Conservation (phyloP, 2,888 invertebrate species). For the Dimorphilus gyrociliatus region DNA sequence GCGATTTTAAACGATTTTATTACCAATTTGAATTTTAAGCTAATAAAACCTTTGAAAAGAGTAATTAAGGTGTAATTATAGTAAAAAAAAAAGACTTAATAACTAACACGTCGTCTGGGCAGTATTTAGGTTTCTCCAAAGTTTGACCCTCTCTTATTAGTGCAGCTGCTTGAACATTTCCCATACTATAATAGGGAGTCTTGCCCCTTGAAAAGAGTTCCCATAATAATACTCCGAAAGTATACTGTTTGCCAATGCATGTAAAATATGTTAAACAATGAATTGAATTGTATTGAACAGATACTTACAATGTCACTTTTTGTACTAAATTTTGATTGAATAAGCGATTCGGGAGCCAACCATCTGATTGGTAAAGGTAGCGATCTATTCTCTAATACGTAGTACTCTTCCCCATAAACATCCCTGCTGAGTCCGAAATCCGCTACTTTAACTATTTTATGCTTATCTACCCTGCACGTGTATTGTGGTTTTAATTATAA, state of each 20-base stretch:
- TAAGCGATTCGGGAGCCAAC: slow-evolving; percentile 29
- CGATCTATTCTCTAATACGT: slow-evolving; percentile 18
- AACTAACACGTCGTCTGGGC: too few species aligned
- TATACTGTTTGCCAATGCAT: slow-evolving; percentile 22
- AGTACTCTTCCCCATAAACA: slow-evolving; percentile 35
- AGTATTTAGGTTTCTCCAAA: too few species aligned
- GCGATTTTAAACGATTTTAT: too few species aligned
- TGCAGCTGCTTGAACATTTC: too few species aligned
- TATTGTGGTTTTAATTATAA: too few species aligned
- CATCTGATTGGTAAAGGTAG: slow-evolving; percentile 31
- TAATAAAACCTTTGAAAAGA: too few species aligned
- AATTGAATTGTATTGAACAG: background rate
- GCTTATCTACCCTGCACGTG: slow-evolving; percentile 32
- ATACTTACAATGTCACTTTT: slow-evolving; percentile 23
- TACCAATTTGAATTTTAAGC: too few species aligned
- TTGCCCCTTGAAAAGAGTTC: slow-evolving; percentile 30
- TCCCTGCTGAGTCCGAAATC: slow-evolving; percentile 41
- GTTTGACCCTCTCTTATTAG: too few species aligned
- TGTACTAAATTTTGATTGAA: slow-evolving; percentile 12
- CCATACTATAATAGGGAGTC: slow-evolving; percentile 27
- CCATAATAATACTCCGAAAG: slow-evolving; percentile 30
- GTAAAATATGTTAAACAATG: background rate
- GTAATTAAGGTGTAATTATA: too few species aligned
- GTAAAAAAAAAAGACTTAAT: too few species aligned
- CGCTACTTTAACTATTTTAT: slow-evolving; percentile 34